Conservation (phyloP, 1,140 invertebrate species). For the Prorops nasuta region DNA sequence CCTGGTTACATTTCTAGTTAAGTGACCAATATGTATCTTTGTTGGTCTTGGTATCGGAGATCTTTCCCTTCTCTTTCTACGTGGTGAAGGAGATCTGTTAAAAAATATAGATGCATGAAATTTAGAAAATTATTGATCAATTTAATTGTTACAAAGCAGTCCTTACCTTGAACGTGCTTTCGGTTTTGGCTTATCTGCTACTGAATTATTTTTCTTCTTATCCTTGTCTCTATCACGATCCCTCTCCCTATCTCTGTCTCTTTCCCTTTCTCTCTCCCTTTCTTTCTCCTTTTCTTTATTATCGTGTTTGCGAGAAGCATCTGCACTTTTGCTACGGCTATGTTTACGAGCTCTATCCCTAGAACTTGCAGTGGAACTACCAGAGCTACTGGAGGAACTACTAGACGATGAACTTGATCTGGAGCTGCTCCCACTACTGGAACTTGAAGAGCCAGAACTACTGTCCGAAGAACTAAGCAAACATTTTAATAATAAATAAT, state of each 20-base stretch:
- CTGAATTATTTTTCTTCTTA: slow-evolving; percentile 56
- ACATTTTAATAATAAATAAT: slow-evolving; percentile 6
- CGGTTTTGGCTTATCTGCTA: slow-evolving; percentile 61
- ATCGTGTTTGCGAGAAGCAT: slow-evolving; percentile 53
- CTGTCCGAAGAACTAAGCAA: slow-evolving; percentile 70
- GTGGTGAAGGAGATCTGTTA: slow-evolving; percentile 57
- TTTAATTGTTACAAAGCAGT: slow-evolving; percentile 3
- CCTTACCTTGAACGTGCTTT: slow-evolving; percentile 58
- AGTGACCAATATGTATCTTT: slow-evolving; percentile 88
- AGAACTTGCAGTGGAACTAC: slow-evolving; percentile 65
- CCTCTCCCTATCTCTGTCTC: slow-evolving; percentile 45
- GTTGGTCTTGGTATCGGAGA: slow-evolving; percentile 83
- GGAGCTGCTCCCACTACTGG: slow-evolving; percentile 62
- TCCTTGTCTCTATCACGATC: slow-evolving; percentile 50
- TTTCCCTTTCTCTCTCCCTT: slow-evolving; percentile 56
- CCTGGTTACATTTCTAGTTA: slow-evolving; percentile 89
- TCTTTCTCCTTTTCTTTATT: slow-evolving; percentile 59
- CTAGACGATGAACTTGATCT: slow-evolving; percentile 73
- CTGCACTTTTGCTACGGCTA: slow-evolving; percentile 54
- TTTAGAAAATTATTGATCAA: slow-evolving; percentile 5
- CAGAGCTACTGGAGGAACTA: slow-evolving; percentile 65
- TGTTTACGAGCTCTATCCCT: slow-evolving; percentile 48
- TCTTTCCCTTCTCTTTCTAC: slow-evolving; percentile 68
- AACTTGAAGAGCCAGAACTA: slow-evolving; percentile 64
- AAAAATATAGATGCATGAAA: slow-evolving; percentile 13